These are phyloP conservation scores for Petrolisthes manimaculis DNA, from an alignment of 2,888 invertebrate genomes.

Conservation along the genomic window DNA sequence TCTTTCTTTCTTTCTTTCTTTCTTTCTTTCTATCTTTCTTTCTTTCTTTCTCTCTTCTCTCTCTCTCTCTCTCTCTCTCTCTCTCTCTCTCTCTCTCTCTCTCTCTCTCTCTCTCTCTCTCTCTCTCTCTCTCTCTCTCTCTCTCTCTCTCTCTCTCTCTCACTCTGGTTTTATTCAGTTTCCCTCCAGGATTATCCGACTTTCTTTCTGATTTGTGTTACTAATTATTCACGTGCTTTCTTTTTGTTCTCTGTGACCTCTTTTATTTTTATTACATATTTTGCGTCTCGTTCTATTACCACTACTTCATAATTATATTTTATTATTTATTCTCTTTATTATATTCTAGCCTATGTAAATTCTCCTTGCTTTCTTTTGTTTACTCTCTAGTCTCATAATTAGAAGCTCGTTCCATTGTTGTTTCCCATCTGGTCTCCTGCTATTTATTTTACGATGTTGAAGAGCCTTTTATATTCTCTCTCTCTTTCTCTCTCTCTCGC, in stretches of 20 bases:
- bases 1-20: background rate
- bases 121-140: background rate
- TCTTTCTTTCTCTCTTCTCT: background rate
- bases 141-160: background rate
- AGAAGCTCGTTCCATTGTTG: background rate
- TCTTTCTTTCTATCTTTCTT: background rate
- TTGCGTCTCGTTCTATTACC: too few relatives aligned
- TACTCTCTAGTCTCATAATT: background rate
- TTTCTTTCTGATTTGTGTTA: too few relatives aligned
- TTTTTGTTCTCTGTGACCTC: too few relatives aligned
- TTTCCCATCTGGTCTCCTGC: background rate
- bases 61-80: background rate
- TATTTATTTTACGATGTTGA: background rate
- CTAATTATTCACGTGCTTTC: too few relatives aligned
- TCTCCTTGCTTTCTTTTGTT: background rate
- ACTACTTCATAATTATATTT: too few relatives aligned
- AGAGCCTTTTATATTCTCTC: background rate
- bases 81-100: background rate
- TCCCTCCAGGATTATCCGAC: too few relatives aligned
- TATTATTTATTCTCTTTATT: too few relatives aligned
- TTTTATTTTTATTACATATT: too few relatives aligned
- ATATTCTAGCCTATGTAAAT: background rate
- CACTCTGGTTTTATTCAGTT: too few relatives aligned
- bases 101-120: background rate
- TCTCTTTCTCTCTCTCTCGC: constrained; percentile 1